Percentiles rank a stretch among this genome's conserved stretches.
phyloP scores from a whole-genome alignment of 2,888 invertebrate genomes.

The Tiliacea citrago region DNA sequence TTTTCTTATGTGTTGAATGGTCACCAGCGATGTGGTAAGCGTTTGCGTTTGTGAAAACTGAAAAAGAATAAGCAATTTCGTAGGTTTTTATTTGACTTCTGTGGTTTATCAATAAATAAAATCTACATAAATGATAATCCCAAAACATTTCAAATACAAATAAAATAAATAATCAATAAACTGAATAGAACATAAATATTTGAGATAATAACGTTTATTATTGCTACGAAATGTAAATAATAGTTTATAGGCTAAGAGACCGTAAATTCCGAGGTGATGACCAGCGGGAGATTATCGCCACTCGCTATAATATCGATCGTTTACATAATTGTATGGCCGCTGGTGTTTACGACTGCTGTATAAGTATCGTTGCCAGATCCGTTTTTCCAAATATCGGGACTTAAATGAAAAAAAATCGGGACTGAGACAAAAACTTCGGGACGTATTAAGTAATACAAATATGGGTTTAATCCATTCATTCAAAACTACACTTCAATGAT shows the following conservation, averaged over 20 bases:
- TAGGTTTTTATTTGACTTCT: neutral
- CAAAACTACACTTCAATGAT: too few species aligned
- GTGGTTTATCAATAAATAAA: neutral
- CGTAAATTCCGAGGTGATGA: constrained; percentile 65
- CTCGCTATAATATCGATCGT: constrained; percentile 46
- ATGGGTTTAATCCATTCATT: too few species aligned
- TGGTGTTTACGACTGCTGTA: constrained; percentile 36
- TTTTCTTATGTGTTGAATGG: constrained; percentile 44
- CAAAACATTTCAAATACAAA: constrained; percentile 8
- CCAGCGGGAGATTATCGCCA: constrained; percentile 58
- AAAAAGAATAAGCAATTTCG: neutral
- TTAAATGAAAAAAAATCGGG: too few species aligned
- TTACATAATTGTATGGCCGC: constrained; percentile 55
- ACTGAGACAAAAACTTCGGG: too few species aligned
- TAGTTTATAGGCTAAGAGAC: constrained; percentile 51
- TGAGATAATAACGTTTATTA: constrained; percentile 46
- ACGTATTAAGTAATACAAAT: too few species aligned
- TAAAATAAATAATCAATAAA: constrained; percentile 46
- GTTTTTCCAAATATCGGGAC: too few species aligned
- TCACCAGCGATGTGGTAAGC: constrained; percentile 34
- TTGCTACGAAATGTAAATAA: constrained; percentile 63
- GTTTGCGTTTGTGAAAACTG: neutral
- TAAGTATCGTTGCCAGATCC: too few species aligned
- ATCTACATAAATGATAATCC: constrained; percentile 9
- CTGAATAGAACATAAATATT: constrained; percentile 42